Base-by-base conservation (phyloP, 2,797 vertebrate species). In the Fratercula arctica region DNA sequence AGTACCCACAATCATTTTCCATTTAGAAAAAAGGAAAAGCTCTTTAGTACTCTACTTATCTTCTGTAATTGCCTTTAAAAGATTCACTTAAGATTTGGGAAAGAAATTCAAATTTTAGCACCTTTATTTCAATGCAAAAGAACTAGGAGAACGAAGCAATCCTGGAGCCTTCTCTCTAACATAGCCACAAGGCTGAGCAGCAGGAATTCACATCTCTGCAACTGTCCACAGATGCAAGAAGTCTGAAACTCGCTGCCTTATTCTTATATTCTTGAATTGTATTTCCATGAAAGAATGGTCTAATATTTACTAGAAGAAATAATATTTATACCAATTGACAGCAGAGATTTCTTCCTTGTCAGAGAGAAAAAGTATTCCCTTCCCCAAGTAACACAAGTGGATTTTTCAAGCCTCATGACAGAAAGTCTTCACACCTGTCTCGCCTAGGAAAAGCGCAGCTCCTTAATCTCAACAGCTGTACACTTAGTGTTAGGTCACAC, bases 1-100 rank as follows among this genome's bases (percentile, higher is more conserved):
- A 78, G 76, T 10, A 6, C 3, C 17, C 5, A 54, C 1, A 4
- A 57, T 12, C 0, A 50, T 46, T 78, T 67, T 18, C 23, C n/a
- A 31, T 68, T 79, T 37, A 51, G 14, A 57, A 74, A 95, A 64
- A 3, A 4, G 6, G 45, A 90, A 61, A 48, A 83, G 13, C 28
- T 73, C 51, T 50, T 57, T 18, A 57, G n/a, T 64, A 66, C 7
- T 61, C 57, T 20, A 45, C 3, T 37, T 26, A 37, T 37, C 31
- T 57, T 74, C 28, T 57, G 15, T 15, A 31, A 51, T 3, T 74
- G 12, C 12, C 13, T 77, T 77, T 41, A 21, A 31, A 67, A 92
- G 51, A 67, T 5, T n/a, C 8, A 39, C 3, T 9, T 28, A n/a
- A 28, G 3, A 75, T 56, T 56, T 46, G 8, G n/a, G 29, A 53